These are phyloP conservation scores for Spilogale gracilis DNA, from an alignment of 2,113 vertebrate genomes.

Conservation along the genomic window DNA sequence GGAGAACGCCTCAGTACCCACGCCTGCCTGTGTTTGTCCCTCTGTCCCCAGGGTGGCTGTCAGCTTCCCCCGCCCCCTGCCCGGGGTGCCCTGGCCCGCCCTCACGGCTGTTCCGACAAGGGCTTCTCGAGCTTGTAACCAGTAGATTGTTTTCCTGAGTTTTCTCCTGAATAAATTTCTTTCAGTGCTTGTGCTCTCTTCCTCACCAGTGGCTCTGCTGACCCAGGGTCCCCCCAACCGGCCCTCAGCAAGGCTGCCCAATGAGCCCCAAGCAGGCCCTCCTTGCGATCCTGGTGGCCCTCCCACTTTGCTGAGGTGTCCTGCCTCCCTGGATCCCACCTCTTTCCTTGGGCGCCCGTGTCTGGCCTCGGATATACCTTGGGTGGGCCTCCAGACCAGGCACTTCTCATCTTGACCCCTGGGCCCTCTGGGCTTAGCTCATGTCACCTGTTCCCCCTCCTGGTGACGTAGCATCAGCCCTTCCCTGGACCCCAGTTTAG, in stretches of 20 bases:
- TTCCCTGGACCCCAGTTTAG: neutral
- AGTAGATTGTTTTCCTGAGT: slow-evolving; percentile 72
- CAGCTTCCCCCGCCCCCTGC: neutral
- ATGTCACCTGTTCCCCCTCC: neutral
- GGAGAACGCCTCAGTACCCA: neutral
- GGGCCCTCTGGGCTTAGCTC: neutral
- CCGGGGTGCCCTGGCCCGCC: neutral
- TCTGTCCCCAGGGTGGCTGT: neutral
- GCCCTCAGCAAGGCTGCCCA: neutral
- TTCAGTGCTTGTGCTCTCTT: slow-evolving; percentile 67
- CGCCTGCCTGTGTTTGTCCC: neutral
- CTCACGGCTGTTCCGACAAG: slow-evolving; percentile 74
- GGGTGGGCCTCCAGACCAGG: neutral
- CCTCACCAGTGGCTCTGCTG: neutral
- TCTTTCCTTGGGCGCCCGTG: neutral
- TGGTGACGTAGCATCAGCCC: neutral
- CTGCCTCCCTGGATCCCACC: neutral
- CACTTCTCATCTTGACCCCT: neutral
- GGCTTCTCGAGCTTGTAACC: slow-evolving; percentile 87
- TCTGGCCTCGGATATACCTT: neutral
- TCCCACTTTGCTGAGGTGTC: fast-evolving
- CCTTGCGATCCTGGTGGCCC: fast-evolving
- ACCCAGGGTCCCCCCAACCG: neutral
- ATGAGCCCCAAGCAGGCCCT: too few species aligned
- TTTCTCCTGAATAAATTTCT: slow-evolving; percentile 86